Base-by-base conservation (phyloP, 1,140 invertebrate genomes). In the Hesperophylax magnus region DNA sequence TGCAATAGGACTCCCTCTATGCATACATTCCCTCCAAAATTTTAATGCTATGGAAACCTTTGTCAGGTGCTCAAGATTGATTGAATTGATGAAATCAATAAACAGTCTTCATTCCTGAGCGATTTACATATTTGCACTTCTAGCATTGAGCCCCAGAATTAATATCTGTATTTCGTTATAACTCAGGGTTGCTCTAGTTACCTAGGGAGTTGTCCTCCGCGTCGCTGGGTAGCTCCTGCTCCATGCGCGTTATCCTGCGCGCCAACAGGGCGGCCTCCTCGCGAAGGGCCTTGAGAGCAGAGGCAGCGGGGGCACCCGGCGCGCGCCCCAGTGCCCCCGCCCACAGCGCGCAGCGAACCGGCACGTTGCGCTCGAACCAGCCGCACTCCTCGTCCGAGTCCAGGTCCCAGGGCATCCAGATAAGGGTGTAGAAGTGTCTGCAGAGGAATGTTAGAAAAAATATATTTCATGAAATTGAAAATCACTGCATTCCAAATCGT, bases 351-450 rank as follows among this genome's bases (percentile, higher is more conserved):
- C 80, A 81, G 17, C 82, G 77, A 3, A 71, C 60, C 11, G 80
- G 77, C 18, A 84, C 82, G 78, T 81, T 63, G 9, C 69, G 72
- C 69, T 77, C 77, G 60, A 84, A 84, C 82, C 82, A 84, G 56
- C 82, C 78, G 17, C 72, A 20, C 31, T 78, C 67, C 15, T 81
- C 80, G 63, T 83, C 82, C 20, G 61, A 47, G 54, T 84, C 82
- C 56, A 84, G 52, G 47, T 84, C 82, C 82, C 82, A 84, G 27
- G 80, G 80, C 77, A 84, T 77, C 82, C 82, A 84, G 17, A 84
- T 84, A 11, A 78, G 24, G 5, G 82, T 77, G 65, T 84, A 84
- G 78, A 84, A 84, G 22, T 84, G 81, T 58, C 82, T 83, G 24
- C 11, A 14, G 39, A 47, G 34, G 34, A 8, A 39, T 39, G 1